Conservation (phyloP, 2,888 invertebrate genomes). For the Ptychoptera albimana region DNA sequence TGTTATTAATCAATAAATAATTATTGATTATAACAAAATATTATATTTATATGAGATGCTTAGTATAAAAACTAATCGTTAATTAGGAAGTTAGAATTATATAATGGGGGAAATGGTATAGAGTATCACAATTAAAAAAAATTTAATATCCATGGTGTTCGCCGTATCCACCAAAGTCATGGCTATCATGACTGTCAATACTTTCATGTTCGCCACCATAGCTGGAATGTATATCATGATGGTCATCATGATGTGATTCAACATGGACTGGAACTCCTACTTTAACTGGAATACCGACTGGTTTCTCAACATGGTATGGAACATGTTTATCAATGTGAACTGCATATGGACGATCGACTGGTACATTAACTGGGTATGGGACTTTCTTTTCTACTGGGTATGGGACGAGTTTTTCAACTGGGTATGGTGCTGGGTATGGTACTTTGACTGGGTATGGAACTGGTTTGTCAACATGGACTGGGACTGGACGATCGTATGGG, state of each 20-base stretch:
- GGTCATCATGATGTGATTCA: not conserved
- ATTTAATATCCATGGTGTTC: no score
- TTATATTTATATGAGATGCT: no score
- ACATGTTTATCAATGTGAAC: slow-evolving; percentile 41
- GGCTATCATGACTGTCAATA: no score
- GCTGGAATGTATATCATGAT: no score
- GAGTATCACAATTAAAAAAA: no score
- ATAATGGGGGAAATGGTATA: no score
- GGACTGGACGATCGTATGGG: slow-evolving; percentile 45
- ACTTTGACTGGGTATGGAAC: slow-evolving; percentile 44
- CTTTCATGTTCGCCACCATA: no score
- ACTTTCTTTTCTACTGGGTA: slow-evolving; percentile 54
- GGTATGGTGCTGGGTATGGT: slow-evolving; percentile 42
- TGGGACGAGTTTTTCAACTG: slow-evolving; percentile 37
- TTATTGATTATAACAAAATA: no score
- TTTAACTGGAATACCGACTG: slow-evolving; percentile 46
- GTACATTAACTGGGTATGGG: slow-evolving; percentile 45
- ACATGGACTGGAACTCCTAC: slow-evolving; percentile 14
- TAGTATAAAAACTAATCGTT: no score
- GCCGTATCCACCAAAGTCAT: no score
- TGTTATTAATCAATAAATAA: no score
- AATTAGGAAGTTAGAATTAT: no score
- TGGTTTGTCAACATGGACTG: slow-evolving; percentile 37
- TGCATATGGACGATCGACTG: slow-evolving; percentile 43
- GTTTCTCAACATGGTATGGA: slow-evolving; percentile 49